Evolutionary conservation across 1,140 invertebrate genomes (phyloP).

Genomic region (Sycophila sp.): DNA sequence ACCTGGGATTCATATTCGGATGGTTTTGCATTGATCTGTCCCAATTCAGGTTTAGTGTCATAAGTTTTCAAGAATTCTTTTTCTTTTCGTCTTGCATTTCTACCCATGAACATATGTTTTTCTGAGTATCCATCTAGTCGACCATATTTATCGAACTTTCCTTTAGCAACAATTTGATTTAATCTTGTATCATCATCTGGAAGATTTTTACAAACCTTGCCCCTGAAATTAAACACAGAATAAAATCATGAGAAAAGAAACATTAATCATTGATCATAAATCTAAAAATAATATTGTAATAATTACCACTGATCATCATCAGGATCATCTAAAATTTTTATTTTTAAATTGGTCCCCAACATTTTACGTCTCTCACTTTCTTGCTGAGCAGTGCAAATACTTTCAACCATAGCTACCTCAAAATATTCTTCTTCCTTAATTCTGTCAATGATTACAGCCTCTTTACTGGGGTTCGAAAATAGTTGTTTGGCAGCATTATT

Average conservation of each 20-base stretch:
- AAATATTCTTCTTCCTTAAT: conserved; percentile 29
- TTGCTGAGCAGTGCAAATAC: conserved; percentile 39
- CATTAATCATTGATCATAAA: conserved; percentile 27
- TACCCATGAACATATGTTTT: conserved; percentile 38
- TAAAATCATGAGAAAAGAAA: conserved; percentile 11
- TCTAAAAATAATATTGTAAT: too few relatives aligned
- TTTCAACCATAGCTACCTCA: conserved; percentile 31
- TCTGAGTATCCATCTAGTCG: conserved; percentile 36
- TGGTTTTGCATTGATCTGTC: neutral
- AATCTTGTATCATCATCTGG: neutral
- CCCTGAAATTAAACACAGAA: conserved; percentile 27
- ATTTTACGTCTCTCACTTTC: conserved; percentile 29
- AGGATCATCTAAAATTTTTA: neutral
- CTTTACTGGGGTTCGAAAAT: too few relatives aligned
- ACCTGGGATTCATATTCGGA: neutral
- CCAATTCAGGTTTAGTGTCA: too few relatives aligned
- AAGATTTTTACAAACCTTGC: neutral
- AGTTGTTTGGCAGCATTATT: conserved; percentile 33
- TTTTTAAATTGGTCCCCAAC: conserved; percentile 1
- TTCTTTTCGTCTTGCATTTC: conserved; percentile 38
- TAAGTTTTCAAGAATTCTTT: conserved; percentile 40
- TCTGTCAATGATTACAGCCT: conserved; percentile 28
- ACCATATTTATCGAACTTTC: conserved; percentile 39
- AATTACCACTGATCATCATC: conserved; percentile 35
- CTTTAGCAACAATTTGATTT: conserved; percentile 23